Conservation (phyloP, 2,113 vertebrate genomes). For the Eurypyga helias region DNA sequence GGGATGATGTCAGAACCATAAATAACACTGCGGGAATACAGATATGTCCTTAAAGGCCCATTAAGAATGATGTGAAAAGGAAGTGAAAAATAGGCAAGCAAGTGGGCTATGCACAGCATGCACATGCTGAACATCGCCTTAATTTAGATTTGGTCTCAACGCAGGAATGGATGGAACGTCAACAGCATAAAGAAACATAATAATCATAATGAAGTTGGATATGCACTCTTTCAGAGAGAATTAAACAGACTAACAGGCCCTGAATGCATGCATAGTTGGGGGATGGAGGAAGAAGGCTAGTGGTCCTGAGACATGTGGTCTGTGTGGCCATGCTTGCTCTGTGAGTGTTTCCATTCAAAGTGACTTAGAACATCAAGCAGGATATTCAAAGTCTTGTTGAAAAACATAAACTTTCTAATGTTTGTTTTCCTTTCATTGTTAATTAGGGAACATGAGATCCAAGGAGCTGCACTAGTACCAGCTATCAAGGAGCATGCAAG, state of each 20-base stretch:
- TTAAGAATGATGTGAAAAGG: slow-evolving; percentile 53
- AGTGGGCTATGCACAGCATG: background rate
- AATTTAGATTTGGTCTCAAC: background rate
- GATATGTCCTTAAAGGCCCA: slow-evolving; percentile 28
- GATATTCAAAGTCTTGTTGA: background rate
- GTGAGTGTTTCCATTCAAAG: background rate
- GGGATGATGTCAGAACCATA: slow-evolving; percentile 60
- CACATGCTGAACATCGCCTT: background rate
- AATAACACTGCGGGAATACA: slow-evolving; percentile 22
- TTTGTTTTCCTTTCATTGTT: background rate
- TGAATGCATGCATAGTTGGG: background rate
- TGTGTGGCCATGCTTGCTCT: background rate
- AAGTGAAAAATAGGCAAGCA: background rate
- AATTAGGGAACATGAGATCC: background rate
- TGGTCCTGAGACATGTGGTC: background rate
- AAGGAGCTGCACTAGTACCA: background rate
- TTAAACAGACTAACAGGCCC: background rate
- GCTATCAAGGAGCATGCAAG: background rate
- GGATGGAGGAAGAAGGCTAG: background rate
- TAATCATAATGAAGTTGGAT: background rate
- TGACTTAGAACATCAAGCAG: background rate
- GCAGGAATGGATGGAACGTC: background rate
- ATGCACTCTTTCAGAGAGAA: background rate
- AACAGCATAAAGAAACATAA: background rate
- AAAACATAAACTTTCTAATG: background rate